Evolutionary conservation across 2,888 invertebrate species (phyloP).

Genomic region (Caenorhabditis wallacei): DNA sequence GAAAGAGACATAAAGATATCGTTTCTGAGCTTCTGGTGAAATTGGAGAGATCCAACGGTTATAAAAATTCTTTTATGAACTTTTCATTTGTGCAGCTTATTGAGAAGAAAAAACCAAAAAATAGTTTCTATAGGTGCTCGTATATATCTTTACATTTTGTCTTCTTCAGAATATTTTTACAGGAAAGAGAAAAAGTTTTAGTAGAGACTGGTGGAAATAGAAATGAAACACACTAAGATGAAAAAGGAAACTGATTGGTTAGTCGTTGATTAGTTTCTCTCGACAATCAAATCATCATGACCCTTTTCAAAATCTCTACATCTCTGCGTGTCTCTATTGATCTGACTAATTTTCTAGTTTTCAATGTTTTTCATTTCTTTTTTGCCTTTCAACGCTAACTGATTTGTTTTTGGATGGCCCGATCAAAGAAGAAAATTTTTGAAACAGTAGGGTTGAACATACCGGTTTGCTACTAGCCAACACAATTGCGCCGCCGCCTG

Average conservation of each 20-base stretch:
- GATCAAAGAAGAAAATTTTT: neutral
- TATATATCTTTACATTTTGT: too few species aligned
- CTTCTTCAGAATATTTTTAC: too few species aligned
- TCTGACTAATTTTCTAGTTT: neutral
- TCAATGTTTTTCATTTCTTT: neutral
- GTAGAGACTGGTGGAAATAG: too few species aligned
- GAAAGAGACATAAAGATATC: neutral
- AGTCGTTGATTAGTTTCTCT: slow-evolving; percentile 34
- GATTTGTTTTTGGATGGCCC: neutral
- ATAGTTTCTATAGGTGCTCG: too few species aligned
- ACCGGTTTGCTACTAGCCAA: slow-evolving; percentile 69
- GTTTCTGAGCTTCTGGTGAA: slow-evolving; percentile 28
- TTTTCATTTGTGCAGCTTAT: too few species aligned
- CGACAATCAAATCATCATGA: slow-evolving; percentile 46
- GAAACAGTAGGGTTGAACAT: neutral
- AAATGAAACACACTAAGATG: neutral
- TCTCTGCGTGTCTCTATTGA: slow-evolving; percentile 20
- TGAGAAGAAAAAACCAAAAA: too few species aligned
- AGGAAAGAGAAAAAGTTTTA: too few species aligned
- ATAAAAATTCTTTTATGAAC: neutral
- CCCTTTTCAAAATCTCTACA: slow-evolving; percentile 11
- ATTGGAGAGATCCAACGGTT: neutral
- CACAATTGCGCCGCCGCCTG: slow-evolving; percentile 76
- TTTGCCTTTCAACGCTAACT: too few species aligned
- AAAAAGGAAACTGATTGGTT: slow-evolving; percentile 4